Conservation (phyloP, 2,888 invertebrate species). For the Coenonympha glycerion region DNA sequence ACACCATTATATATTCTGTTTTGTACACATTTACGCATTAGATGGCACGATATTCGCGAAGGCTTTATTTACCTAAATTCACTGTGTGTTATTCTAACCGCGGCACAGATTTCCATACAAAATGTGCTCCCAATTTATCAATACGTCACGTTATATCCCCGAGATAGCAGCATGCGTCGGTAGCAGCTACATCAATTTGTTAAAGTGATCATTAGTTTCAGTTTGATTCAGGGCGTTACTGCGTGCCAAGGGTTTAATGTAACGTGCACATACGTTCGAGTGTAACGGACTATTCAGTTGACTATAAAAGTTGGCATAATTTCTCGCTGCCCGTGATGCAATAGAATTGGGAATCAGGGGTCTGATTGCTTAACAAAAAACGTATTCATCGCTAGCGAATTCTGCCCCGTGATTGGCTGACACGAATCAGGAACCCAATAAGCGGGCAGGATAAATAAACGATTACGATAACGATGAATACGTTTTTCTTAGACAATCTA, state of each 20-base stretch:
- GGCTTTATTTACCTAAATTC: not conserved
- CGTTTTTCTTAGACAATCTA: no score
- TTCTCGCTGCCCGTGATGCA: no score
- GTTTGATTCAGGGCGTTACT: slow-evolving; percentile 16
- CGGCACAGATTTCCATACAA: slow-evolving; percentile 7
- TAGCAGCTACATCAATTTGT: slow-evolving; percentile 21
- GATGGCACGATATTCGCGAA: not conserved
- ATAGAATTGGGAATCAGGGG: no score
- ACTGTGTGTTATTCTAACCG: not conserved
- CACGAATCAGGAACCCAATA: no score
- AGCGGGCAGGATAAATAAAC: no score
- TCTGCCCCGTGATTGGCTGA: no score
- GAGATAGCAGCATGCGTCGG: slow-evolving; percentile 16
- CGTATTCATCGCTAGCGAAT: no score
- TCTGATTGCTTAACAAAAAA: no score
- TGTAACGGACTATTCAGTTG: no score
- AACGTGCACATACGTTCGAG: not conserved
- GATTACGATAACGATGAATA: no score
- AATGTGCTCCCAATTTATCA: slow-evolving; percentile 18
- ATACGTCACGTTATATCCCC: slow-evolving; percentile 19
- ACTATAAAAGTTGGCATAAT: no score
- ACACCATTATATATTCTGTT: no score
- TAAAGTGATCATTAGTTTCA: slow-evolving; percentile 22
- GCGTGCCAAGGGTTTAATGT: slow-evolving; percentile 13
- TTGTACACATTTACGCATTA: not conserved